Base-by-base conservation (phyloP, 1,140 invertebrate species). In the Geopemphigus sp. region DNA sequence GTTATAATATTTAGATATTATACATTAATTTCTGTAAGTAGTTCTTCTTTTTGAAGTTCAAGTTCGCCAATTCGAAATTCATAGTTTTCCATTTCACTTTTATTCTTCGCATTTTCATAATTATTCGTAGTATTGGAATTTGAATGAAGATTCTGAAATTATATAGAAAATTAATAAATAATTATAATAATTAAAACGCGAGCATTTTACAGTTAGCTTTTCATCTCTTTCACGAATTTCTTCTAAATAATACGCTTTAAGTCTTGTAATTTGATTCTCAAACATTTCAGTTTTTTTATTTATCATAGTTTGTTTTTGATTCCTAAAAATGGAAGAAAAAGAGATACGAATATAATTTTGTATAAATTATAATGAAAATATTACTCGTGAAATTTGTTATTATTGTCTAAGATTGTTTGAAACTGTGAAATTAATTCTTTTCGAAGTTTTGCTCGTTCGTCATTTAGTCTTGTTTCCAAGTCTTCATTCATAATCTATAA, bases 391-490 rank as follows among this genome's bases (percentile, higher is more conserved):
- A 78, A 78, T 78, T 14, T 17, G n/a, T 78, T 63, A 63, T 78
- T 85, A 83, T 54, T 83, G 80, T 32, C 80, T 72, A 54, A 70
- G 24, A 70, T 82, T 74, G 12, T 22, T 39, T 53, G 61, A 83
- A 59, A 84, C 83, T 47, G 19, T 63, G 11, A 24, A 8, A 53
- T 54, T 26, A 63, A 45, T 26, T 72, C 68, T 80, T 70, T 68
- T 53, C 61, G 45, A 15, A 83, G 66, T 56, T 82, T 81, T 50
- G 84, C 63, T 24, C 83, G 81, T 12, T 54, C 63, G 4, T 82
- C 26, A 12, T 73, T 45, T 22, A 86, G 81, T 83, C 86, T 83
- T 24, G 84, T 83, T 78, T 85, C 85, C 10, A 87, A 81, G 17
- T 82, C 81, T 64, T 85, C 82, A 80, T 86, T 86, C 78, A 85